Evolutionary conservation across 2,113 vertebrate species (phyloP).

Genomic region (Cinclus mexicanus): DNA sequence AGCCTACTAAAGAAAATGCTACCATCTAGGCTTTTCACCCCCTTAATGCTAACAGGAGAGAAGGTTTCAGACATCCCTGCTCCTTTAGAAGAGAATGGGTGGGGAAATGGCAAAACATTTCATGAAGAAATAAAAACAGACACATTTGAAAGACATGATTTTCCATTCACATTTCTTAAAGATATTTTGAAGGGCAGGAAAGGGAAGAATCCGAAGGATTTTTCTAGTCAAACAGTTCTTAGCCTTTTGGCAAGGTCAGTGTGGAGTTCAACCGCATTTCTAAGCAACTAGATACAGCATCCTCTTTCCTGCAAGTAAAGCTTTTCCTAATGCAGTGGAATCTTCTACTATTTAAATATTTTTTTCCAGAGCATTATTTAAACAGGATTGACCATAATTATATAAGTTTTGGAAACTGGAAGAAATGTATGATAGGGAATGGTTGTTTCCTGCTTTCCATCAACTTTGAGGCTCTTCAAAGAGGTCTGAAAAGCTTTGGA

Average conservation of each 20-base stretch:
- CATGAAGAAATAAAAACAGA: background rate
- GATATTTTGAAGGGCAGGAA: background rate
- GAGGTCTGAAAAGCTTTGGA: background rate
- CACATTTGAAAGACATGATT: background rate
- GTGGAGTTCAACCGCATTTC: background rate
- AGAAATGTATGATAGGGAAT: background rate
- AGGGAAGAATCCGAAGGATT: background rate
- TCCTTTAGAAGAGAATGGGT: background rate
- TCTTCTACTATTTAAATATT: background rate
- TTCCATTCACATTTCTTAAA: background rate
- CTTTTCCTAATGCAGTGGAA: background rate
- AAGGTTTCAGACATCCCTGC: background rate
- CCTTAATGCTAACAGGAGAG: background rate
- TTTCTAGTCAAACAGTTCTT: background rate
- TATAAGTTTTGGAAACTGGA: slow-evolving; percentile 1
- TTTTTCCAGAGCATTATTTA: slow-evolving; percentile 41
- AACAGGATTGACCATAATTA: slow-evolving; percentile 32
- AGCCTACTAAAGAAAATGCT: background rate
- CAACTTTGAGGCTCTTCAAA: background rate
- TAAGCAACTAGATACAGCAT: background rate
- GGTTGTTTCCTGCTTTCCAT: background rate
- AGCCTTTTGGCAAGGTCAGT: background rate
- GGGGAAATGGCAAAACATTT: background rate
- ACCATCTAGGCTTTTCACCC: background rate
- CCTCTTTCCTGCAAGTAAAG: background rate